Evolutionary conservation across 2,888 invertebrate species (phyloP).

Genomic region (Pyrocoelia pectoralis): DNA sequence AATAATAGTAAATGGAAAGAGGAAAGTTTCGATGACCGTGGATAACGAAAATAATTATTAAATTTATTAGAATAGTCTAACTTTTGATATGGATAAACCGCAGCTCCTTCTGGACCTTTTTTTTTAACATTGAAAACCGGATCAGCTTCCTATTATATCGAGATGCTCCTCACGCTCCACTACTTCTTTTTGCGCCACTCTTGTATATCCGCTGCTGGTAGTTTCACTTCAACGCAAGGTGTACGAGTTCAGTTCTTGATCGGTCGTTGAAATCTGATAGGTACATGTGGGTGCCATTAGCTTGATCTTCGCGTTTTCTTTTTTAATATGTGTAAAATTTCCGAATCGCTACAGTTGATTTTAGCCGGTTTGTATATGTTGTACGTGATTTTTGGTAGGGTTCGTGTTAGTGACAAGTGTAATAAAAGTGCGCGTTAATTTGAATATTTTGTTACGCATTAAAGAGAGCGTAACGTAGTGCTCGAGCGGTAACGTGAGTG

Average conservation of each 20-base stretch:
- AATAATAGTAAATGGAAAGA: too few relatives aligned
- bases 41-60: too few relatives aligned
- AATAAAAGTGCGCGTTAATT: constrained; percentile 2
- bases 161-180: constrained; percentile 27
- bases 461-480: constrained; percentile 3
- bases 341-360: constrained; percentile 27
- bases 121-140: constrained; percentile 17
- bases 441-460: background rate
- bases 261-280: constrained; percentile 27
- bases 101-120: background rate
- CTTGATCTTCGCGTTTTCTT: background rate
- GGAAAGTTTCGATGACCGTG: too few relatives aligned
- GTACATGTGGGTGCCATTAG: constrained; percentile 1
- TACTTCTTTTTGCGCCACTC: constrained; percentile 23
- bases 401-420: constrained; percentile 5
- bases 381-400: constrained; percentile 32
- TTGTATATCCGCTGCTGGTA: constrained; percentile 16
- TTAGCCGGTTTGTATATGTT: constrained; percentile 31
- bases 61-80: too few relatives aligned
- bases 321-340: constrained; percentile 22
- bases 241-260: constrained; percentile 36
- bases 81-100: too few relatives aligned
- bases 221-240: constrained; percentile 25
- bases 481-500: background rate
- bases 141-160: constrained; percentile 19